Percentiles rank a stretch among this genome's conserved stretches.
Evolutionary conservation across 2,113 vertebrate genomes (phyloP).

Genomic region (Smithornis capensis): DNA sequence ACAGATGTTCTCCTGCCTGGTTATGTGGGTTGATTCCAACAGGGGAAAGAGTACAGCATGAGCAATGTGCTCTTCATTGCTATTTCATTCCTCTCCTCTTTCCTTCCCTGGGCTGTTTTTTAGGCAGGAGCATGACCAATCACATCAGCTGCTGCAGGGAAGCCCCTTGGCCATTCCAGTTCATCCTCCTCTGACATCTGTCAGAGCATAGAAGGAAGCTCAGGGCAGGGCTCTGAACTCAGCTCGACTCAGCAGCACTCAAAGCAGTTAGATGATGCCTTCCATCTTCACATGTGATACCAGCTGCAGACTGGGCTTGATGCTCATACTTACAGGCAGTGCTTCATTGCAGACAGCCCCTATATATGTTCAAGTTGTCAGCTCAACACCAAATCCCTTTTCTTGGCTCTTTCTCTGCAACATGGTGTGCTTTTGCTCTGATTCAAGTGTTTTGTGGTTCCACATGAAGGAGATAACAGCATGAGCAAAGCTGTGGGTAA

Average conservation of each 20-base stretch:
- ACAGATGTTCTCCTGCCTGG: conserved; percentile 17
- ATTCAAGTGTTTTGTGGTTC: conserved; percentile 10
- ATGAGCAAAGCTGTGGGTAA: conserved; percentile 23
- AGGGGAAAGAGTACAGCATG: background rate
- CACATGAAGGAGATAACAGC: conserved; percentile 38
- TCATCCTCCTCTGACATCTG: background rate
- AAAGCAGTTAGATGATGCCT: background rate
- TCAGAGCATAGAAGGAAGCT: background rate
- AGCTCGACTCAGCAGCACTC: background rate
- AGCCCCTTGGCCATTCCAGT: conserved; percentile 26
- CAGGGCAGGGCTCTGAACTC: background rate
- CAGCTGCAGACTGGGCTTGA: background rate
- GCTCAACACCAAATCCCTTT: background rate
- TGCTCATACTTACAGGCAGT: background rate
- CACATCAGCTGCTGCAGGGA: conserved; percentile 27
- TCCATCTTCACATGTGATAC: background rate
- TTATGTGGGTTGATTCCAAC: background rate
- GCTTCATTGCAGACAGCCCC: background rate
- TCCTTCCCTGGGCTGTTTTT: background rate
- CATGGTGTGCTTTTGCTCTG: background rate
- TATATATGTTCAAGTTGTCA: background rate
- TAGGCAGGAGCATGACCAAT: background rate
- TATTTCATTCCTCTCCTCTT: background rate
- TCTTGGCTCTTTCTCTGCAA: background rate
- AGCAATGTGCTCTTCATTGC: background rate